Percentiles rank a stretch among this genome's conserved stretches.
Conservation (phyloP, 2,797 vertebrate species). For the Knipowitschia caucasica region DNA sequence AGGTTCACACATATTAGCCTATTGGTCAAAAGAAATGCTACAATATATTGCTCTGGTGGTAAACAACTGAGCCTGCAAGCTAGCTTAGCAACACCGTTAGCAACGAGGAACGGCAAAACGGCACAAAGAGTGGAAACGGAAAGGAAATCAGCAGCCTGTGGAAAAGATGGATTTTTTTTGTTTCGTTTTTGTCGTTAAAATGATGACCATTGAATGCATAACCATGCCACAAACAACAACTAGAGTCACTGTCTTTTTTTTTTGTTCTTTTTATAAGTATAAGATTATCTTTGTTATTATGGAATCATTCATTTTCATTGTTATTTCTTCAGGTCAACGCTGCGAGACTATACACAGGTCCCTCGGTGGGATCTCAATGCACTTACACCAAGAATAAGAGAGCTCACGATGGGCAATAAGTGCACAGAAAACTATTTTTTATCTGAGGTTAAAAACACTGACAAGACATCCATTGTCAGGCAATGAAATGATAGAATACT, state of each 20-base stretch:
- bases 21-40: constrained; percentile 48
- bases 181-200: constrained; percentile 76
- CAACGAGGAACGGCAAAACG: constrained; percentile 83
- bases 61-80: constrained; percentile 65
- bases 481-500: constrained; percentile 90
- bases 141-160: constrained; percentile 81
- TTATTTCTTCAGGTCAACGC: constrained; percentile 83
- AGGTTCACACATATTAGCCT: constrained; percentile 19
- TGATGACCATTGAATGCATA: constrained; percentile 93
- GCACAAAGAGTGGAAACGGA: constrained; percentile 72
- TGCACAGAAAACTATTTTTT: constrained; percentile 83
- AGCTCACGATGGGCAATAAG: constrained; percentile 91
- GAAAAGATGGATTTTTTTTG: constrained; percentile 69
- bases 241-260: constrained; percentile 81
- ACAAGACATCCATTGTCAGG: constrained; percentile 90
- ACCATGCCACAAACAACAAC: constrained; percentile 97
- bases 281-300: constrained; percentile 71
- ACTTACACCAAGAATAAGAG: constrained; percentile 85
- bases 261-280: constrained; percentile 77
- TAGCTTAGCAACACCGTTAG: constrained; percentile 90
- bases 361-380: constrained; percentile 85
- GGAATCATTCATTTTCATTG: constrained; percentile 59
- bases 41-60: constrained; percentile 66
- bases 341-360: constrained; percentile 89
- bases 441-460: constrained; percentile 81